phyloP scores from a whole-genome alignment of 2,113 vertebrate genomes.

The Saguinus midas region DNA sequence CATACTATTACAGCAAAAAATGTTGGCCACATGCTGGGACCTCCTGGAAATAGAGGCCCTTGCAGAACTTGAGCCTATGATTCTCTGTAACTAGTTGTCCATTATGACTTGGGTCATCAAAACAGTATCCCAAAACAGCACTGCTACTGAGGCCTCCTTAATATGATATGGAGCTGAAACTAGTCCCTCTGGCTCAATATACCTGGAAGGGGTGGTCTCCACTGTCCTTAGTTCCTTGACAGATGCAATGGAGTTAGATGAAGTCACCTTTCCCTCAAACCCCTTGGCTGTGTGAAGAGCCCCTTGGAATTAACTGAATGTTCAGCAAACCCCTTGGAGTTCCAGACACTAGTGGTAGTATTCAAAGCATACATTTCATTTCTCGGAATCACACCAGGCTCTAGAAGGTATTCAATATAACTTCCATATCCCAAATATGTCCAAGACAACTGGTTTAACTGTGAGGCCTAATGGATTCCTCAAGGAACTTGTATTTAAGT shows the following conservation, averaged over 20 bases:
- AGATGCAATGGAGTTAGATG: neutral
- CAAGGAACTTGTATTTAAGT: neutral
- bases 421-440: neutral
- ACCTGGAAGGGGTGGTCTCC: neutral
- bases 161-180: neutral
- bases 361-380: neutral
- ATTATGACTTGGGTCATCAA: neutral
- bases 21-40: neutral
- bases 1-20: neutral
- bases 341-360: neutral
- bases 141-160: neutral
- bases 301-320: neutral
- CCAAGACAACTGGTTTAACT: neutral
- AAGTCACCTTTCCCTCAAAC: neutral
- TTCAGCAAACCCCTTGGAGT: neutral
- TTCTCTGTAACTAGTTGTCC: neutral
- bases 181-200: neutral
- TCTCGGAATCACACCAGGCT: neutral
- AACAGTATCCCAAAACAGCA: neutral
- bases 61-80: neutral
- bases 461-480: neutral
- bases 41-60: neutral
- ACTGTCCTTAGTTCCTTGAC: neutral
- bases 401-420: neutral
- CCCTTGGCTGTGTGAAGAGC: neutral